Conservation (phyloP, 2,113 vertebrate species). For the Donacobius atricapilla region DNA sequence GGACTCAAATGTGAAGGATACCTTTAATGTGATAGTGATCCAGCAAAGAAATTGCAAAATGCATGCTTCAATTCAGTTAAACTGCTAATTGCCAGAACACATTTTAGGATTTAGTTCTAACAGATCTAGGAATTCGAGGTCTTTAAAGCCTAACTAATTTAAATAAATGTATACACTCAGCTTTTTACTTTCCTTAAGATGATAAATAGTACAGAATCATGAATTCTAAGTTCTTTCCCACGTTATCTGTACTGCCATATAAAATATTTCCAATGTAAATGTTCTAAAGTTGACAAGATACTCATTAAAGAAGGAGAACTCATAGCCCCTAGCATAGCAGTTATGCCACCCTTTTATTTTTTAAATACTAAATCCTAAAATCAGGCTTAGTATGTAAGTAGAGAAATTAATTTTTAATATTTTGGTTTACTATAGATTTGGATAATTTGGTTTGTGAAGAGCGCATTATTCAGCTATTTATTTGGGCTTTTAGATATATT, state of each 20-base stretch:
- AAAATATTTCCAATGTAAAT: not conserved
- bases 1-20: not conserved
- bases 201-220: not conserved
- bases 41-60: not conserved
- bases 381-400: not conserved
- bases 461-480: not conserved
- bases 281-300: not conserved
- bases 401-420: not conserved
- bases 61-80: not conserved
- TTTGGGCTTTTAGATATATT: not conserved
- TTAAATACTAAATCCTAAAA: not conserved
- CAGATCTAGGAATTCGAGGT: not conserved
- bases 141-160: not conserved
- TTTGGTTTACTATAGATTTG: not conserved
- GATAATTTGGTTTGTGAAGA: not conserved
- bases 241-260: not conserved
- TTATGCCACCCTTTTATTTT: not conserved
- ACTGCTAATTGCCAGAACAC: not conserved
- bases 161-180: not conserved
- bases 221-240: not conserved
- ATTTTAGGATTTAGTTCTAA: not conserved
- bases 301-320: not conserved
- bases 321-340: not conserved
- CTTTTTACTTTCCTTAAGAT: not conserved
- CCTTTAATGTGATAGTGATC: not conserved